Base-by-base conservation (phyloP, 2,888 invertebrate genomes). In the Tachina fera region DNA sequence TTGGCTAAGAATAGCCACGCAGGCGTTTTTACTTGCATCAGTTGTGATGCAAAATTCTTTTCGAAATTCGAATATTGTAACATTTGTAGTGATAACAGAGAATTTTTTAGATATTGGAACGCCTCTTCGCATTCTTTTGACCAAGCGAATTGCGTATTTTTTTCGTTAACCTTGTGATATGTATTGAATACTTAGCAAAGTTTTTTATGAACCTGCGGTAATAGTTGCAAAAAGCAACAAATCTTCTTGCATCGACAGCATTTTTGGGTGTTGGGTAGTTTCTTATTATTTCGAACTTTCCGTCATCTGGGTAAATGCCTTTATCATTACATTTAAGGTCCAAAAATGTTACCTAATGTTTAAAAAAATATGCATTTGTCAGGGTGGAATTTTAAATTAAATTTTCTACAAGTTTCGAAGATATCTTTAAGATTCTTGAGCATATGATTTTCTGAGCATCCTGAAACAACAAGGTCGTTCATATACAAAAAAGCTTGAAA, bases 311-410 rank as follows among this genome's bases (percentile, higher is more conserved):
- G 22, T 13, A 58, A 58, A 58, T 58, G 22, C 56, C 78, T 60
- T 41, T 78, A 13, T 70, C 51, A n/a, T 51, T 78, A 22, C 71
- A 71, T 51, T 71, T 79, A 39, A 71, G 71, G 5, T 70, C 70
- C 5, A 78, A 51, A 47, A 39, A 78, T 9, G 70, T 78, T 9
- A 78, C 70, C 41, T 31, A 4, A 31, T 31, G 31, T 31, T 31
- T 31, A 31, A 31, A 4, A 31, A 31, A 31, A n/a, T 31, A 31
- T 70, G 61, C 45, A 56, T 53, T 67, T 67, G 9, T 61, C 39
- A n/a, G 47, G 75, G 61, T 49, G 47, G n/a, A 51, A 11, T 47
- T 63, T 75, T 9, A 51, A 16, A 39, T 71, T 58, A 16, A 47
- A 11, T 13, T 47, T 47, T 47, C 14, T 47, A 47, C 47, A 47